Evolutionary conservation across 37 sponge, comb jelly and placozoan genomes (phyloP).

Genomic region (Beroe ovata): DNA sequence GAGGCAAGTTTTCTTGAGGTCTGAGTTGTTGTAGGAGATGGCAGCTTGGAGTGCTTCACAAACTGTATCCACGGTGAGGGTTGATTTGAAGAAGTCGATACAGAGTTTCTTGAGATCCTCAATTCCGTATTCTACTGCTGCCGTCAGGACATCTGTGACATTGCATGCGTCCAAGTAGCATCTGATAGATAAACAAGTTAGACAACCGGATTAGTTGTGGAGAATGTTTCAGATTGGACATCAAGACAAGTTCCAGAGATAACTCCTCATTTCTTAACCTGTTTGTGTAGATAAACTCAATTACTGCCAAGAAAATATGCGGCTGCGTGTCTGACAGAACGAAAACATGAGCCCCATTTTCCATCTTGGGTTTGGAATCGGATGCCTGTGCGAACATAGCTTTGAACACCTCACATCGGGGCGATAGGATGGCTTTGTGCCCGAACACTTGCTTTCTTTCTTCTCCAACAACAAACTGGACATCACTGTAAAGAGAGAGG

Average conservation of each 20-base stretch:
- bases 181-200: too few relatives aligned
- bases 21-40: conserved; percentile 87
- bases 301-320: conserved; percentile 78
- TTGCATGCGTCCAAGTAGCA: conserved; percentile 60
- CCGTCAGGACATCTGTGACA: conserved; percentile 83
- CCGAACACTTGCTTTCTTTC: conserved; percentile 82
- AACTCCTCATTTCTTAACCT: conserved; percentile 74
- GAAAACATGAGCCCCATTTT: conserved; percentile 70
- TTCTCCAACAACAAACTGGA: conserved; percentile 90
- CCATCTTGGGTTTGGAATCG: conserved; percentile 64
- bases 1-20: conserved; percentile 89
- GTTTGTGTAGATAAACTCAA: conserved; percentile 98
- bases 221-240: too few relatives aligned
- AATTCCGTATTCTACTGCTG: conserved; percentile 94
- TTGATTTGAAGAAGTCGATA: conserved; percentile 86
- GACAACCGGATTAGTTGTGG: too few relatives aligned
- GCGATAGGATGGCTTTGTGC: conserved; percentile 69
- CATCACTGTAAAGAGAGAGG: conserved; percentile 77
- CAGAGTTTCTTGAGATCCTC: conserved; percentile 89
- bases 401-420: conserved; percentile 91
- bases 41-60: conserved; percentile 94
- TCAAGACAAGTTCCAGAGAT: too few relatives aligned
- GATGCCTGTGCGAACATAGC: conserved; percentile 91
- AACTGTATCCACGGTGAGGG: conserved; percentile 82
- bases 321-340: conserved; percentile 95